A percentile compares a stretch with the other conserved stretches of the same genome.
These are phyloP conservation scores for Labeo calbasu DNA, from an alignment of 2,797 vertebrate species.

Conservation along the genomic window DNA sequence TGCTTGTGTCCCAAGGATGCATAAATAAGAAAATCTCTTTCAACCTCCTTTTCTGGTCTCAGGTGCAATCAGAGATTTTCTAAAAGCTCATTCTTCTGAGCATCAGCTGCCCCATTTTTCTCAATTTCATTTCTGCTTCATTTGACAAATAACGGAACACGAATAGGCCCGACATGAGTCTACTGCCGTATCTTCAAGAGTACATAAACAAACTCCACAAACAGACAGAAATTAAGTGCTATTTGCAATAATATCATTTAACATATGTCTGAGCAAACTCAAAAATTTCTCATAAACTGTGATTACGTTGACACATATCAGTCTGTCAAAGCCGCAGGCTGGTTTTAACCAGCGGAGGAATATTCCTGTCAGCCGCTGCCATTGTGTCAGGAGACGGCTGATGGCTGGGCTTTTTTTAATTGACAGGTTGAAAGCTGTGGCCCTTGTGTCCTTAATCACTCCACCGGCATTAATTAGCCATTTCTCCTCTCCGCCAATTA, in stretches of 20 bases:
- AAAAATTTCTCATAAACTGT: slow-evolving; percentile 4
- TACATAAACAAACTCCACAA: slow-evolving; percentile 3
- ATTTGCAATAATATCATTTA: neutral
- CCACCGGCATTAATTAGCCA: slow-evolving; percentile 73
- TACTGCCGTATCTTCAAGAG: neutral
- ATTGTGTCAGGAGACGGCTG: slow-evolving; percentile 60
- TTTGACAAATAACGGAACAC: neutral
- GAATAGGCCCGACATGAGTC: neutral
- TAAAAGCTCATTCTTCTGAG: neutral
- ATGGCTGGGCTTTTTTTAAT: slow-evolving; percentile 64
- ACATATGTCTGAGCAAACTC: neutral
- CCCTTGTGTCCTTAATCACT: slow-evolving; percentile 64
- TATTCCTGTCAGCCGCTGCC: slow-evolving; percentile 63
- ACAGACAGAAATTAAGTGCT: neutral
- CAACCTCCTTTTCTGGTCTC: neutral
- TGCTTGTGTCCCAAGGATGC: neutral
- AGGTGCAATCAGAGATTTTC: neutral
- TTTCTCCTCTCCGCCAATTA: slow-evolving; percentile 74
- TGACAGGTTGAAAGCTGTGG: slow-evolving; percentile 71
- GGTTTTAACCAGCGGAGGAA: slow-evolving; percentile 40
- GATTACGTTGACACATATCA: slow-evolving; percentile 14
- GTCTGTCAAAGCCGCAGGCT: slow-evolving; percentile 13
- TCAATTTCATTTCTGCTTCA: neutral
- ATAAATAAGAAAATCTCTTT: neutral
- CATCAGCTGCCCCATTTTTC: slow-evolving; percentile 14